Percentiles rank a stretch among this genome's conserved stretches.
Conservation (phyloP, 1,140 invertebrate genomes). For the Papilio helenus region DNA sequence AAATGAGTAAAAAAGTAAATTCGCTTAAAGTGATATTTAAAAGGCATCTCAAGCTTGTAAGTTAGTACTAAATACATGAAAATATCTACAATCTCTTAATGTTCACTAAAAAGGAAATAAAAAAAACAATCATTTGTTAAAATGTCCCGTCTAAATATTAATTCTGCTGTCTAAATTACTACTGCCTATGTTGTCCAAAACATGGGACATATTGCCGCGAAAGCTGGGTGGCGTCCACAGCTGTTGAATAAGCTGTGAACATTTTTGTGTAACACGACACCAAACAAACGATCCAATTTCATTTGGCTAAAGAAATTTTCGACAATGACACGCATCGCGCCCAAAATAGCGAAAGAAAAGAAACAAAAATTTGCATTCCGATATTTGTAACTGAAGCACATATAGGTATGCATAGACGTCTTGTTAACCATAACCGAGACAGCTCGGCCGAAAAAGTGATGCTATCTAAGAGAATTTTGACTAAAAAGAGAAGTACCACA, state of each 20-base stretch:
- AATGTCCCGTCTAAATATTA: not conserved
- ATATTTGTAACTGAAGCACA: no score
- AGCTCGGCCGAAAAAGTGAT: not conserved
- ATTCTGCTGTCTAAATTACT: not conserved
- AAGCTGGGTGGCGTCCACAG: not conserved
- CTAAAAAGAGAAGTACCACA: no score
- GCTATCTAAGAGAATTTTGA: no score
- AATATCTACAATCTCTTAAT: not conserved
- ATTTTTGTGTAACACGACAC: constrained; percentile 16
- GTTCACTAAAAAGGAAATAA: not conserved
- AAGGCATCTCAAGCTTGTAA: no score
- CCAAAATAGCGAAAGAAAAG: not conserved
- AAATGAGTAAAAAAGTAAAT: not conserved
- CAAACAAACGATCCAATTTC: constrained; percentile 15
- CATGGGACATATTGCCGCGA: not conserved
- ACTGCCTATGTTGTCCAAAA: not conserved
- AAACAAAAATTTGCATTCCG: not conserved
- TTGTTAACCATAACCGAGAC: not conserved
- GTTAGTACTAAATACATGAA: no score
- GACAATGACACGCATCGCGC: constrained; percentile 9
- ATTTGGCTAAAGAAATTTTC: constrained; percentile 19
- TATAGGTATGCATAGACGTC: no score
- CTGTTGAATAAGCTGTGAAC: constrained; percentile 8
- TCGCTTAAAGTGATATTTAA: no score
- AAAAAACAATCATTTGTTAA: not conserved